phyloP scores from a whole-genome alignment of 2,888 invertebrate genomes.

The Psococerastis gibbosa region DNA sequence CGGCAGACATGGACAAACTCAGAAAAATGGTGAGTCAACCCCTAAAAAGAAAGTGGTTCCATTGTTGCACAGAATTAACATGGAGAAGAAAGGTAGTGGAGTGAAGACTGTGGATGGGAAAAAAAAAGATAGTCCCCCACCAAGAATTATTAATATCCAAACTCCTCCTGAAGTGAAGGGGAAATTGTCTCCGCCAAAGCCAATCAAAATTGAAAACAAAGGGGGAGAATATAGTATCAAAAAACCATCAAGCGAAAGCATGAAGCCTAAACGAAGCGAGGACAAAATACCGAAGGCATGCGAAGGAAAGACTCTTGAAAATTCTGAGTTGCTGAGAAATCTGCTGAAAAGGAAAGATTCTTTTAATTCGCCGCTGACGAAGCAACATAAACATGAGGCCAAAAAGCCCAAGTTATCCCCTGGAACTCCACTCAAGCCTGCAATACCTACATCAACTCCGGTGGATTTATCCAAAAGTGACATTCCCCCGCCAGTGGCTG shows the following conservation, averaged over 20 bases:
- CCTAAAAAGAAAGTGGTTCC: background rate
- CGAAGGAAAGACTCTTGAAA: background rate
- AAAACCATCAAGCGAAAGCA: background rate
- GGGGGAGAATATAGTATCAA: background rate
- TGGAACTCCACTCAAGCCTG: background rate
- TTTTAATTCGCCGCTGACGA: background rate
- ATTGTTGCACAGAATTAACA: background rate
- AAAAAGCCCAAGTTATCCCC: background rate
- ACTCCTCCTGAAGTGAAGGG: background rate
- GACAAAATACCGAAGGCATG: background rate
- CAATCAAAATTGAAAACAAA: conserved; percentile 1
- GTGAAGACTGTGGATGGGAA: background rate
- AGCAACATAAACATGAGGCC: background rate
- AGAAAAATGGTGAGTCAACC: too few relatives aligned
- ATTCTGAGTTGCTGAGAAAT: conserved; percentile 2
- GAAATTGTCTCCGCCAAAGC: background rate
- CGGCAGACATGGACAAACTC: background rate
- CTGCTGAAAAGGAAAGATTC: background rate
- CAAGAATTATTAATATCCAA: conserved; percentile 5
- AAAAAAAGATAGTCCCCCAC: background rate
- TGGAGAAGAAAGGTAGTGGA: background rate
- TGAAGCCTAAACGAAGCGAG: background rate
- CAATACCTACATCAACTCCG: background rate
- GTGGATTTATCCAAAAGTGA: conserved; percentile 5
- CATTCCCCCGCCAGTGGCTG: background rate